Evolutionary conservation across 2,113 vertebrate genomes (phyloP), one percentile per base, ranked within the genome.

Genomic region (Hystrix cristata): DNA sequence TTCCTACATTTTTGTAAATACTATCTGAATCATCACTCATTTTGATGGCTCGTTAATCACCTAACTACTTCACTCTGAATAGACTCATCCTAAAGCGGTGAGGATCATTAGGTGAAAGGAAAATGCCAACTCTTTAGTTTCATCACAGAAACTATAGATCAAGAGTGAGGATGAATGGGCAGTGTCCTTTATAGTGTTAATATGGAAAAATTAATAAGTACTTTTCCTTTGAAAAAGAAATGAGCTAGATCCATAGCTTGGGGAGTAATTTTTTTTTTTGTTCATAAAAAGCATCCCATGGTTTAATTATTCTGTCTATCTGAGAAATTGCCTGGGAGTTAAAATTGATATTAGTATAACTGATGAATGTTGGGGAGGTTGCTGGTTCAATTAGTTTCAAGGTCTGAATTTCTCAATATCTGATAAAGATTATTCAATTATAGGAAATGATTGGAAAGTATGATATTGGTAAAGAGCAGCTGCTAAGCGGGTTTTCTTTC

Each of bases 341-440:
- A 97, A 90, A 93, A 87, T 59, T 82, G 82, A 90, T 53, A 79
- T 88, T 48, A 71, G n/a, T 46, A 11, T 1, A 64, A 80, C 0
- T 67, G 86, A 51, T 51, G 51, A 95, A 96, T 95, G 60, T 78
- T 51, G 31, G n/a, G 43, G 34, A 48, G 71, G 95, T 55, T 34
- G 2, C 72, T 76, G 89, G 78, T 43, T 71, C 64, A 38, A 2
- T 25, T 29, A 72, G 84, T 84, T 69, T 95, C 27, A 92, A 79
- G 83, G 51, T 78, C 43, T 88, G 65, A 19, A 57, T 95, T 96
- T 97, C 78, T 95, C 43, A 74, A 84, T 51, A 93, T 79, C 76
- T 94, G 72, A 60, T 88, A n/a, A 97, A 14, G 59, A 96, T 93
- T 14, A 83, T 96, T 87, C 82, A 87, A 5, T 95, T 92, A 97